Conservation (phyloP, 2,113 vertebrate genomes). For the Carettochelys insculpta region DNA sequence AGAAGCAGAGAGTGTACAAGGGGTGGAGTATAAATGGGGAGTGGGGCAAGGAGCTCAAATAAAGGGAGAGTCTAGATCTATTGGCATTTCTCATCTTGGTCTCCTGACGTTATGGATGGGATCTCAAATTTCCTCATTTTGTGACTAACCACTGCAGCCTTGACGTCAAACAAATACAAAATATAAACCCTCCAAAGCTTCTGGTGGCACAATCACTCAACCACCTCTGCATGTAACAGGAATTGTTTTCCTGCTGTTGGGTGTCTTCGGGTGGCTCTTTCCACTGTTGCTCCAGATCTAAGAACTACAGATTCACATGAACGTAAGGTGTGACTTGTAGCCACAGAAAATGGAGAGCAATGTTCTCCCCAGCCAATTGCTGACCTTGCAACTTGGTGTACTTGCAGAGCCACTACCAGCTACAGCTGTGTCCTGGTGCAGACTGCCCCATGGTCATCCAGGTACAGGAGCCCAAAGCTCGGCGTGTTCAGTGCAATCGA, state of each 20-base stretch:
- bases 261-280: not conserved
- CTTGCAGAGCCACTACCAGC: slow-evolving; percentile 95
- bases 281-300: not conserved
- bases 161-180: not conserved
- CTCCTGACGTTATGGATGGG: not conserved
- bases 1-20: not conserved
- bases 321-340: not conserved
- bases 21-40: not conserved
- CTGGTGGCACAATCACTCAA: not conserved
- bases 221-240: not conserved
- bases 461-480: slow-evolving; percentile 96
- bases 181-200: not conserved
- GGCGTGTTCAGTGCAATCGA: slow-evolving; percentile 96
- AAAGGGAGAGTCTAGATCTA: not conserved
- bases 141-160: not conserved
- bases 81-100: not conserved
- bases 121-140: not conserved
- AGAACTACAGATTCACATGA: not conserved
- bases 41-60: not conserved
- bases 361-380: not conserved
- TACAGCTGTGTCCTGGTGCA: slow-evolving; percentile 98
- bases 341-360: not conserved
- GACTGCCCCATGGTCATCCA: slow-evolving; percentile 99
- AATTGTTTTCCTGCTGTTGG: not conserved
- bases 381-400: slow-evolving; percentile 37